Conservation (phyloP, 1,140 invertebrate species). For the Apis laboriosa region DNA sequence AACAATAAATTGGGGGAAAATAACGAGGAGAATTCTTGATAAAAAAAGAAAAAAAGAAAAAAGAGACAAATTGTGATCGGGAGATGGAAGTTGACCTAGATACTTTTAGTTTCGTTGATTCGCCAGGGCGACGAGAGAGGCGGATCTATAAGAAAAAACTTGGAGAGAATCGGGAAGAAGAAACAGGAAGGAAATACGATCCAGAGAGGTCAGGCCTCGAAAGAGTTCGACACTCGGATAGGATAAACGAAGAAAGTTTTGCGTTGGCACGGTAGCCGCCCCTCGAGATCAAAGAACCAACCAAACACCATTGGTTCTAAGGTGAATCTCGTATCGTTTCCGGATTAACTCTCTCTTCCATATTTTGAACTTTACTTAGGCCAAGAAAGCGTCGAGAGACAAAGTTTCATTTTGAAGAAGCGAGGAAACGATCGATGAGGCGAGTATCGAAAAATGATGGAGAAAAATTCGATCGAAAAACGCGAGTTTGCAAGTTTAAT, state of each 20-base stretch:
- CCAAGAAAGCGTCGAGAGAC: no score
- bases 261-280: conserved; percentile 30
- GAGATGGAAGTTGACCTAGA: conserved; percentile 2
- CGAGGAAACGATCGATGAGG: no score
- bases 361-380: not conserved
- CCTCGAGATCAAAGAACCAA: conserved; percentile 42
- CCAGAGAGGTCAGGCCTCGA: not conserved
- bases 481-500: no score
- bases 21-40: no score
- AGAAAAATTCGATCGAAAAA: no score
- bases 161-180: conserved; percentile 36
- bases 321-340: not conserved
- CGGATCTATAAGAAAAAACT: conserved; percentile 13
- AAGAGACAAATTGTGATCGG: not conserved
- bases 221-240: conserved; percentile 53
- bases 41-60: not conserved
- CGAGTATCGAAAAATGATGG: no score
- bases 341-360: not conserved
- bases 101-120: conserved; percentile 52
- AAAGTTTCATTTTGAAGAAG: no score
- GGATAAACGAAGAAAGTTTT: conserved; percentile 55
- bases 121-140: not conserved
- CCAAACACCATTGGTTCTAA: not conserved
- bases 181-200: conserved; percentile 31
- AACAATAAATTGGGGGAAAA: not conserved